Conservation (phyloP, 37 sponge, comb jelly and placozoan species). For the Halisarca cf. caerulea region DNA sequence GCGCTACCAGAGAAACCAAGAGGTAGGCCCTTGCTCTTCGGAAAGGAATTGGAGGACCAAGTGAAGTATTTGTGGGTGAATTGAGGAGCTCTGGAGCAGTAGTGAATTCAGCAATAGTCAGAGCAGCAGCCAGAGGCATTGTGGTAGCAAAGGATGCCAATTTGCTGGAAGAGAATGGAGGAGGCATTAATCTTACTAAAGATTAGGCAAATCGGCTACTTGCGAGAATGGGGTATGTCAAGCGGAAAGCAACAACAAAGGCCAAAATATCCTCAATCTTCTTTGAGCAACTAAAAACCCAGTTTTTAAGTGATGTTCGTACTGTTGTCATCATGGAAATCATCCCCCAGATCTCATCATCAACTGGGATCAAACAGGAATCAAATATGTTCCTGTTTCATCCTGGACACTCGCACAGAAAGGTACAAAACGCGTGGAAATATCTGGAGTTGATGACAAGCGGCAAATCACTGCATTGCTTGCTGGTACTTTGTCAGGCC, state of each 20-base stretch:
- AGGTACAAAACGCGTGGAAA: slow-evolving; percentile 40
- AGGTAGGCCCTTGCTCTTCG: slow-evolving; percentile 19
- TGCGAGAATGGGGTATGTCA: slow-evolving; percentile 33
- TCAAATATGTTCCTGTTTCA: slow-evolving; percentile 38
- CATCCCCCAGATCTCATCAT: slow-evolving; percentile 34
- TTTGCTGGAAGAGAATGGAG: slow-evolving; percentile 23
- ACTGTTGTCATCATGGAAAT: slow-evolving; percentile 44
- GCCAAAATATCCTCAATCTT: slow-evolving; percentile 5
- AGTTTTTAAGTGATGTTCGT: slow-evolving; percentile 8
- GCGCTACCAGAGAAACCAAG: slow-evolving; percentile 21
- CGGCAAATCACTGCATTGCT: slow-evolving; percentile 38
- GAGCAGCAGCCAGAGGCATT: slow-evolving; percentile 27
- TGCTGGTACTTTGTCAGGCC: slow-evolving; percentile 41
- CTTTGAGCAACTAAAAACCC: slow-evolving; percentile 19
- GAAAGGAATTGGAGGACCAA: slow-evolving; percentile 13
- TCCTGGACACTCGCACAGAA: slow-evolving; percentile 47
- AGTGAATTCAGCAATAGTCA: slow-evolving; percentile 9
- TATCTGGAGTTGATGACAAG: slow-evolving; percentile 29
- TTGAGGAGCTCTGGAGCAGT: slow-evolving; percentile 18
- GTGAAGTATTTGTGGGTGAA: slow-evolving; percentile 21
- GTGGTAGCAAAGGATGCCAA: slow-evolving; percentile 5
- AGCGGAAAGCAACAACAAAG: slow-evolving; percentile 20
- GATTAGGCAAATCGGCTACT: slow-evolving; percentile 15
- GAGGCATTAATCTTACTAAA: slow-evolving; percentile 21
- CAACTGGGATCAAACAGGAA: slow-evolving; percentile 53